phyloP scores from a whole-genome alignment of 2,888 invertebrate genomes.

The Metalampra italica region DNA sequence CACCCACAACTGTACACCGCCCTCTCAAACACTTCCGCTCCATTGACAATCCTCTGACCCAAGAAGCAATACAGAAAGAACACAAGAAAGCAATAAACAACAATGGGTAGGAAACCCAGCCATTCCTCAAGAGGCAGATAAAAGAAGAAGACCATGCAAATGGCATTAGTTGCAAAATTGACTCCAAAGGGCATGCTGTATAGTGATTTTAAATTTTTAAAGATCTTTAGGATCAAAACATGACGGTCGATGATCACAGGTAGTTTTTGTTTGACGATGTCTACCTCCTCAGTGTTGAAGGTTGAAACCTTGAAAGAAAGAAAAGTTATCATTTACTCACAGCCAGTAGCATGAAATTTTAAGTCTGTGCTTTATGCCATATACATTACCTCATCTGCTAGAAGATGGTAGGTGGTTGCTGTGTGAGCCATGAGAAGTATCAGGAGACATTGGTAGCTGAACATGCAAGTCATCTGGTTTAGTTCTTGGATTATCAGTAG shows the following conservation, averaged over 20 bases:
- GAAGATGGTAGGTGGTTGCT: slow-evolving; percentile 45
- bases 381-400: slow-evolving; percentile 50
- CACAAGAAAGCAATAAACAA: slow-evolving; percentile 48
- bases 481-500: slow-evolving; percentile 41
- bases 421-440: slow-evolving; percentile 56
- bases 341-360: too few relatives aligned
- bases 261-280: slow-evolving; percentile 32
- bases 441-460: slow-evolving; percentile 53
- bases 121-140: slow-evolving; percentile 46
- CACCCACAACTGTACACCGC: slow-evolving; percentile 63
- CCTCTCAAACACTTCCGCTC: slow-evolving; percentile 49
- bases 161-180: slow-evolving; percentile 52
- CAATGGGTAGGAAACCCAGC: slow-evolving; percentile 46
- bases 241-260: slow-evolving; percentile 42
- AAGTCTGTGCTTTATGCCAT: slow-evolving; percentile 16
- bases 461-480: slow-evolving; percentile 32
- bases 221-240: slow-evolving; percentile 32
- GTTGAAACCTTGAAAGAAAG: too few relatives aligned
- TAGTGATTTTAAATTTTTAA: slow-evolving; percentile 39
- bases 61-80: slow-evolving; percentile 63
- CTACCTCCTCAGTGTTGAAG: slow-evolving; percentile 17
- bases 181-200: slow-evolving; percentile 60
- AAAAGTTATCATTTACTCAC: too few relatives aligned
- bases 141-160: slow-evolving; percentile 55
- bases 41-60: slow-evolving; percentile 53